Conservation (phyloP, 1,140 invertebrate genomes). For the Cecropterus lyciades region DNA sequence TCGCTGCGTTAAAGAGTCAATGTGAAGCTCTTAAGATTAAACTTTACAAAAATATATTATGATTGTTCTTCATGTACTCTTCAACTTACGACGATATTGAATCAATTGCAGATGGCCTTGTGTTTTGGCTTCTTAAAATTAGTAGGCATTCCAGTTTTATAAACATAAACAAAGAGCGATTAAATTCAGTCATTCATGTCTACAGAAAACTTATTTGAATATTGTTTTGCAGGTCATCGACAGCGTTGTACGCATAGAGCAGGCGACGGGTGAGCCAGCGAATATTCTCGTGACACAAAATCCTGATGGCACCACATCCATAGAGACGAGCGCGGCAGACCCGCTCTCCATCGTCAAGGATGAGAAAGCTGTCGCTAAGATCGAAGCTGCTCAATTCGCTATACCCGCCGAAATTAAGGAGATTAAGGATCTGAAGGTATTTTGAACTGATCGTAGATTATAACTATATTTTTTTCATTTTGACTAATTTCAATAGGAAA, state of each 20-base stretch:
- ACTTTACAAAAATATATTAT: no score
- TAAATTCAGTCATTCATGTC: no score
- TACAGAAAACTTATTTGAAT: neutral
- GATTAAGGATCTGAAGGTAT: constrained; percentile 80
- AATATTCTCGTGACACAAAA: constrained; percentile 83
- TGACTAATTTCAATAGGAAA: no score
- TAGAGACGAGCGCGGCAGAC: constrained; percentile 72
- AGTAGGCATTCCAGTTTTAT: no score
- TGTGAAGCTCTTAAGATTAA: no score
- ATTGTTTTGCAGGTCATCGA: constrained; percentile 71
- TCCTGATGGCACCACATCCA: constrained; percentile 80
- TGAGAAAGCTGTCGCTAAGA: constrained; percentile 70
- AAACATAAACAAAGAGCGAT: no score
- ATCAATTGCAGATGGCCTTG: no score
- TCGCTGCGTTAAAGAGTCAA: no score
- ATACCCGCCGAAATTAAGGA: constrained; percentile 80
- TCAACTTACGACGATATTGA: no score
- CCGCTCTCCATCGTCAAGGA: constrained; percentile 67
- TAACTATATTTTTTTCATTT: no score
- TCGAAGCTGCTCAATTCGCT: constrained; percentile 73
- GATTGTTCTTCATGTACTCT: no score
- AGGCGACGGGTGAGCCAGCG: constrained; percentile 75
- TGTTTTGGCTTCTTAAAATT: no score
- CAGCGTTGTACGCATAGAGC: constrained; percentile 81
- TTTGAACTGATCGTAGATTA: neutral